Evolutionary conservation across 2,797 vertebrate genomes (phyloP).

Genomic region (Poecilia picta): DNA sequence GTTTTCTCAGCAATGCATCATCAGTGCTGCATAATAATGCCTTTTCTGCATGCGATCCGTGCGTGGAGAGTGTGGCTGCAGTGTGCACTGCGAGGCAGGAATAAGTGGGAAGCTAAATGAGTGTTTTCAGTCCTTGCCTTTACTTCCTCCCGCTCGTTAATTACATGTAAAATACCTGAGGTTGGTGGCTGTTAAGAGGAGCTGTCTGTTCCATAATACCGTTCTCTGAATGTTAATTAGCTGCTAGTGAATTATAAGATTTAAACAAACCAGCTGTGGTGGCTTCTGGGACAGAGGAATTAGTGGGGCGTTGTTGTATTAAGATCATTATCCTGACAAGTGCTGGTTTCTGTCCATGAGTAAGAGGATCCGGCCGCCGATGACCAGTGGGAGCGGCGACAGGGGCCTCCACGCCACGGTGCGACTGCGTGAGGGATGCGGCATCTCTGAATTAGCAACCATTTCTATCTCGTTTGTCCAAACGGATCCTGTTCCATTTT

Average conservation of each 20-base stretch:
- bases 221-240: slow-evolving; percentile 82
- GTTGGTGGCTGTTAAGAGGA: slow-evolving; percentile 72
- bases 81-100: slow-evolving; percentile 39
- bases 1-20: slow-evolving; percentile 64
- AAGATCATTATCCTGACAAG: slow-evolving; percentile 83
- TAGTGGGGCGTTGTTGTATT: slow-evolving; percentile 83
- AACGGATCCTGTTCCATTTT: slow-evolving; percentile 81
- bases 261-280: slow-evolving; percentile 82
- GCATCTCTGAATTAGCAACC: slow-evolving; percentile 76
- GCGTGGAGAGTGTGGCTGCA: slow-evolving; percentile 41
- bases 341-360: slow-evolving; percentile 76
- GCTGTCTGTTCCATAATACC: slow-evolving; percentile 70
- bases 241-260: slow-evolving; percentile 81
- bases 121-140: slow-evolving; percentile 57
- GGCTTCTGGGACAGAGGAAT: slow-evolving; percentile 81
- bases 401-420: slow-evolving; percentile 1
- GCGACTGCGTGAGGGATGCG: slow-evolving; percentile 29
- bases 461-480: slow-evolving; percentile 81
- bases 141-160: slow-evolving; percentile 62
- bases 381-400: slow-evolving; percentile 50
- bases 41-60: slow-evolving; percentile 47
- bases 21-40: slow-evolving; percentile 57
- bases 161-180: slow-evolving; percentile 80
- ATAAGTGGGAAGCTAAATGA: slow-evolving; percentile 53
- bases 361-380: slow-evolving; percentile 60